phyloP scores from a whole-genome alignment of 1,140 invertebrate species.

The Temnothorax nylanderi region DNA sequence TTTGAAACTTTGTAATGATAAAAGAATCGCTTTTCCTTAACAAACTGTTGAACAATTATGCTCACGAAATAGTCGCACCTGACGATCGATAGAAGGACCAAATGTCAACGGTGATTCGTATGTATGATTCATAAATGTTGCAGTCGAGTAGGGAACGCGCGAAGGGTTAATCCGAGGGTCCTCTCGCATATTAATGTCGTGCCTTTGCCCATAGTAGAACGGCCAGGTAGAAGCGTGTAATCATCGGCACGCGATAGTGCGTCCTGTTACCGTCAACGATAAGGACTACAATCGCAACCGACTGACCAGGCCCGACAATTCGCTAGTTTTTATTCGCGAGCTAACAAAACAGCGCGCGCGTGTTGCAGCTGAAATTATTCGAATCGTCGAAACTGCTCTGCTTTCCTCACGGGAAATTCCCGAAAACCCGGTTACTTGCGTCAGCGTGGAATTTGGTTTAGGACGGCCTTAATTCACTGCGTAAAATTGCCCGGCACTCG shows the following conservation, averaged over 20 bases:
- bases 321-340: constrained; percentile 51
- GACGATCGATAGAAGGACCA: neutral
- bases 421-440: constrained; percentile 47
- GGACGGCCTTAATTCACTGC: constrained; percentile 59
- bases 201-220: constrained; percentile 75
- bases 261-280: constrained; percentile 74
- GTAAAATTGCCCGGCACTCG: constrained; percentile 57
- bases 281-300: constrained; percentile 74
- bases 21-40: neutral
- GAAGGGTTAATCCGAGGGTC: constrained; percentile 59
- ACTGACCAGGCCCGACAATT: constrained; percentile 16
- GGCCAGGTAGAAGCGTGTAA: constrained; percentile 76
- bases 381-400: neutral
- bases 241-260: constrained; percentile 78
- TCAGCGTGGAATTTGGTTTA: constrained; percentile 39
- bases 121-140: constrained; percentile 48
- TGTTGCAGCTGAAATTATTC: constrained; percentile 6
- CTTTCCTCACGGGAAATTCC: constrained; percentile 48
- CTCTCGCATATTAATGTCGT: constrained; percentile 76
- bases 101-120: constrained; percentile 56
- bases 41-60: neutral
- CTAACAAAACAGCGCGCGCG: constrained; percentile 24
- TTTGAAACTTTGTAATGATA: neutral
- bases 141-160: constrained; percentile 27
- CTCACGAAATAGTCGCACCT: neutral